Evolutionary conservation across 2,797 vertebrate species (phyloP).

Genomic region (Serranus cabrilla): DNA sequence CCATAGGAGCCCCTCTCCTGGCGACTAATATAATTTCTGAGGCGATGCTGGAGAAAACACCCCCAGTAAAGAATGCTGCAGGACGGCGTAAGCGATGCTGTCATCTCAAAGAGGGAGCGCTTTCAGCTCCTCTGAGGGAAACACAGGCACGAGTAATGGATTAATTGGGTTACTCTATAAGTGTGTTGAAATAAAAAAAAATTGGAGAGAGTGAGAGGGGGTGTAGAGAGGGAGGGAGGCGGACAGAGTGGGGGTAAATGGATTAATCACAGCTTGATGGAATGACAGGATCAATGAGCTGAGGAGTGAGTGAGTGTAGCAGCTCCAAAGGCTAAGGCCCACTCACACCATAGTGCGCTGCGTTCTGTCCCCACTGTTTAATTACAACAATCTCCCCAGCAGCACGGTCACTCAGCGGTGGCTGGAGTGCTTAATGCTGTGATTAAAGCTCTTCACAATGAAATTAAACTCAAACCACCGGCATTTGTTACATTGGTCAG

Average conservation of each 20-base stretch:
- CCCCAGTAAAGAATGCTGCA: slow-evolving; percentile 50
- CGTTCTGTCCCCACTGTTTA: slow-evolving; percentile 79
- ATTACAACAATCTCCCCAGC: slow-evolving; percentile 83
- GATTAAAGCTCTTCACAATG: slow-evolving; percentile 83
- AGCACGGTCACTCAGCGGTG: slow-evolving; percentile 76
- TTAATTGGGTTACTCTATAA: slow-evolving; percentile 88
- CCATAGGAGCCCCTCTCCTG: slow-evolving; percentile 77
- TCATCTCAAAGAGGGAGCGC: slow-evolving; percentile 73
- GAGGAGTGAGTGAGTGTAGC: slow-evolving; percentile 80
- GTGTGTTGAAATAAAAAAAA: slow-evolving; percentile 81
- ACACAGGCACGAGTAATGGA: slow-evolving; percentile 83
- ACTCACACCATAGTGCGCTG: slow-evolving; percentile 63
- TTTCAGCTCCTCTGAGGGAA: slow-evolving; percentile 69
- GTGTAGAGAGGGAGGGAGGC: slow-evolving; percentile 30
- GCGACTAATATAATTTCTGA: slow-evolving; percentile 81
- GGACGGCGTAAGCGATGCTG: slow-evolving; percentile 69
- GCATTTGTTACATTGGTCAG: slow-evolving; percentile 75
- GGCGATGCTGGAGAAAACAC: slow-evolving; percentile 65
- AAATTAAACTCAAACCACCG: slow-evolving; percentile 79
- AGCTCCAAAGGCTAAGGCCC: slow-evolving; percentile 74
- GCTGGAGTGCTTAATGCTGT: slow-evolving; percentile 81
- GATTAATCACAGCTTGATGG: slow-evolving; percentile 89
- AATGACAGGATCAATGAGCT: slow-evolving; percentile 85
- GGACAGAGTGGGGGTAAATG: slow-evolving; percentile 79
- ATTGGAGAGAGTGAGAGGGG: slow-evolving; percentile 47